Percentiles rank a stretch among this genome's conserved stretches.
phyloP scores from a whole-genome alignment of 2,888 invertebrate genomes.

The Drosophila hamatofila region DNA sequence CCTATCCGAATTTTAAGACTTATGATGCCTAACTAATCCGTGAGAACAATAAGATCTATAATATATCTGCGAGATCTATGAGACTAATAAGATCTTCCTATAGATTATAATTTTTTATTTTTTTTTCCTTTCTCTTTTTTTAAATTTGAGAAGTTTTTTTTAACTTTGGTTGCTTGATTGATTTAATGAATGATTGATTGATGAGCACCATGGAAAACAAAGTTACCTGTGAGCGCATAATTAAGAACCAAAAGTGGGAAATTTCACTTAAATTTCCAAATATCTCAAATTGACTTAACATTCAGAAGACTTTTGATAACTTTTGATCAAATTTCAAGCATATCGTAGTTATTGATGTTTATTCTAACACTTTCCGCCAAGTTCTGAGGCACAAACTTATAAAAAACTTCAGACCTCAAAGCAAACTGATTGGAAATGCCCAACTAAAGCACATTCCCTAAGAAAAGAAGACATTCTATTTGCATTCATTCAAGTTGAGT shows the following conservation, averaged over 20 bases:
- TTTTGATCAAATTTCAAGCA: background rate
- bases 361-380: background rate
- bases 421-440: background rate
- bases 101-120: too few relatives aligned
- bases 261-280: background rate
- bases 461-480: background rate
- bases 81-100: background rate
- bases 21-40: background rate
- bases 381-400: background rate
- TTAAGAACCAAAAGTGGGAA: background rate
- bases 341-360: background rate
- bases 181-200: background rate
- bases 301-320: background rate
- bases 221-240: background rate
- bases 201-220: background rate
- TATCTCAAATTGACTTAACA: background rate
- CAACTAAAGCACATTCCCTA: background rate
- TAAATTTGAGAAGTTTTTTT: too few relatives aligned
- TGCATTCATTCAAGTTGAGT: background rate
- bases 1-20: background rate
- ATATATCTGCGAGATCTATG: background rate
- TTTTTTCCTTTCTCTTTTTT: background rate
- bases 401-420: background rate
- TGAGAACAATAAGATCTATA: background rate
- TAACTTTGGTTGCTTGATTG: background rate